These are phyloP conservation scores for Rhodeus uyekii DNA, from an alignment of 2,797 vertebrate species.

Conservation along the genomic window DNA sequence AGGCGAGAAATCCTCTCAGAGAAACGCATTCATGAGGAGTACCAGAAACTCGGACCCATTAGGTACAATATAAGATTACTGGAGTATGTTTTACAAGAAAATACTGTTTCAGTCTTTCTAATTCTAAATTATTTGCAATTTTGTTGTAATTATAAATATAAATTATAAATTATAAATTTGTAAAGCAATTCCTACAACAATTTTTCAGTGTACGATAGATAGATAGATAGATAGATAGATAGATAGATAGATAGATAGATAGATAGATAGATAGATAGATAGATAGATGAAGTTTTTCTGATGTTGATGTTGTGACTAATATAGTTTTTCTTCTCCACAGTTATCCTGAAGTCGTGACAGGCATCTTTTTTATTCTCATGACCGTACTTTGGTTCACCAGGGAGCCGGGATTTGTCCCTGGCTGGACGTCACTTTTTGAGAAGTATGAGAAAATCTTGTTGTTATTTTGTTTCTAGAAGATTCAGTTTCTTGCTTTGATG, in stretches of 20 bases:
- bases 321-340: constrained; percentile 63
- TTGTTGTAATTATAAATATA: too few species aligned
- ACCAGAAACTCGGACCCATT: constrained; percentile 89
- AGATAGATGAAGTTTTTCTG: neutral
- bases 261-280: neutral
- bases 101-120: neutral
- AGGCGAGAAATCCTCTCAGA: constrained; percentile 91
- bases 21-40: constrained; percentile 93
- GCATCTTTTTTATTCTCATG: constrained; percentile 95
- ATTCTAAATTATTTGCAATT: neutral
- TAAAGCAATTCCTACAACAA: neutral
- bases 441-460: constrained; percentile 77
- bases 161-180: too few species aligned
- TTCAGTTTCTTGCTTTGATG: neutral
- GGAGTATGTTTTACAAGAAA: neutral
- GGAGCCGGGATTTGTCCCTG: constrained; percentile 95
- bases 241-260: too few species aligned
- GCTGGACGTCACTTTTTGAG: constrained; percentile 96
- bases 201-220: neutral
- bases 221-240: too few species aligned
- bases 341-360: constrained; percentile 96
- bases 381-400: constrained; percentile 97
- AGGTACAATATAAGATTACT: constrained; percentile 71
- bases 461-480: neutral
- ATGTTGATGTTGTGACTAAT: neutral